A percentile compares a stretch with the other conserved stretches of the same genome.
phyloP scores from a whole-genome alignment of 1,140 invertebrate genomes.

The Pomacea maculata region DNA sequence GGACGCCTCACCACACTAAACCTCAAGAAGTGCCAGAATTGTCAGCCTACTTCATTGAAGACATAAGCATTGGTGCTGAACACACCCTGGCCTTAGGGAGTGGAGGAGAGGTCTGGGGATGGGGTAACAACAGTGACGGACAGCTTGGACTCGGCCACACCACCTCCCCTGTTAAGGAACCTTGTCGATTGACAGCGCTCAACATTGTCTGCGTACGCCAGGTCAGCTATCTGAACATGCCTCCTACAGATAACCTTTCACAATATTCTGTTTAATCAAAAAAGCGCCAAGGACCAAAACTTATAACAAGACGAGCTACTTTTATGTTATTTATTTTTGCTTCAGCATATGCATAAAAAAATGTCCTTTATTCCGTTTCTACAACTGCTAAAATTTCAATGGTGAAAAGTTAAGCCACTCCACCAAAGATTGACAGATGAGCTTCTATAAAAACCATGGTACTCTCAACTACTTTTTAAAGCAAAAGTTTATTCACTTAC shows the following conservation, averaged over 20 bases:
- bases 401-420: too few relatives aligned
- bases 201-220: slow-evolving; percentile 72
- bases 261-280: too few relatives aligned
- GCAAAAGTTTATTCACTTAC: too few relatives aligned
- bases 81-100: slow-evolving; percentile 72
- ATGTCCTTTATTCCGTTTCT: too few relatives aligned
- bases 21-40: slow-evolving; percentile 68
- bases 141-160: slow-evolving; percentile 73
- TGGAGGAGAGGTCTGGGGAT: slow-evolving; percentile 73
- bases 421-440: too few relatives aligned
- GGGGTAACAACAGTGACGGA: slow-evolving; percentile 75
- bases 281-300: too few relatives aligned
- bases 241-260: background rate
- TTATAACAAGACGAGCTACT: too few relatives aligned
- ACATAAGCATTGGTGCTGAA: slow-evolving; percentile 74
- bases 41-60: slow-evolving; percentile 69
- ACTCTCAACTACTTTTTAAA: too few relatives aligned
- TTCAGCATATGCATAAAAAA: too few relatives aligned
- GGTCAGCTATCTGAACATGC: slow-evolving; percentile 52
- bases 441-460: too few relatives aligned
- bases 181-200: slow-evolving; percentile 69
- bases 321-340: too few relatives aligned
- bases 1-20: slow-evolving; percentile 63
- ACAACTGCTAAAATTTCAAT: too few relatives aligned
- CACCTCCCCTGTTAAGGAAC: slow-evolving; percentile 69